phyloP scores from a whole-genome alignment of 2,797 vertebrate species.

The Urocyon cinereoargenteus region DNA sequence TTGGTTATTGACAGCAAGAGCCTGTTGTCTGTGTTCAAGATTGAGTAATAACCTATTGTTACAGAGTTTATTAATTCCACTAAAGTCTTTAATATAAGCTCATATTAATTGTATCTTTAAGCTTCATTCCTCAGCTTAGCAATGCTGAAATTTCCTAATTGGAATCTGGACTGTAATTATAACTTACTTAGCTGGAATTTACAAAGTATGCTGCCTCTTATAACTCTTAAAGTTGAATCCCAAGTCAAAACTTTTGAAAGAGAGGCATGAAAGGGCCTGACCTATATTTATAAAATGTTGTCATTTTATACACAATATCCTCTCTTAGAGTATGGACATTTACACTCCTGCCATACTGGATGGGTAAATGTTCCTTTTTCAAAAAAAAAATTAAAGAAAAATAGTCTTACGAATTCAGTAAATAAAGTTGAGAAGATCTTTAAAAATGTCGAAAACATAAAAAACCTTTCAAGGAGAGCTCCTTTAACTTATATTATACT shows the following conservation, averaged over 20 bases:
- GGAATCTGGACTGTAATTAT: conserved; percentile 85
- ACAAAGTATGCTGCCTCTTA: conserved; percentile 76
- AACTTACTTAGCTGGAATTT: conserved; percentile 86
- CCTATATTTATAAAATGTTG: not conserved
- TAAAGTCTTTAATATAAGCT: conserved; percentile 87
- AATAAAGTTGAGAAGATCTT: not conserved
- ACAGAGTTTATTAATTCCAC: conserved; percentile 85
- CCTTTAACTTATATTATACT: not conserved
- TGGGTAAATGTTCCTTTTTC: not conserved
- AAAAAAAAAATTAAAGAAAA: not conserved
- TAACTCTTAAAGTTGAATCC: conserved; percentile 70
- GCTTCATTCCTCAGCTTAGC: conserved; percentile 83
- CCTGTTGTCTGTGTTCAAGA: conserved; percentile 72
- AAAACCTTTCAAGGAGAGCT: not conserved
- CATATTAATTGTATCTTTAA: conserved; percentile 87
- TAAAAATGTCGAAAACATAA: not conserved
- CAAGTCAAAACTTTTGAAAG: conserved; percentile 40
- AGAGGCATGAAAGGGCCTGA: not conserved
- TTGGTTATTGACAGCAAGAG: conserved; percentile 82
- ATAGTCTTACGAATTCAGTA: not conserved
- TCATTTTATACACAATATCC: not conserved
- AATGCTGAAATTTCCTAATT: conserved; percentile 79
- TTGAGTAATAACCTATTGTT: conserved; percentile 82
- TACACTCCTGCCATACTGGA: not conserved
- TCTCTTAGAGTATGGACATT: not conserved